Evolutionary conservation across 2,888 invertebrate species (phyloP), one percentile per base, ranked within the genome.

Genomic region (Physocephala rufipes): DNA sequence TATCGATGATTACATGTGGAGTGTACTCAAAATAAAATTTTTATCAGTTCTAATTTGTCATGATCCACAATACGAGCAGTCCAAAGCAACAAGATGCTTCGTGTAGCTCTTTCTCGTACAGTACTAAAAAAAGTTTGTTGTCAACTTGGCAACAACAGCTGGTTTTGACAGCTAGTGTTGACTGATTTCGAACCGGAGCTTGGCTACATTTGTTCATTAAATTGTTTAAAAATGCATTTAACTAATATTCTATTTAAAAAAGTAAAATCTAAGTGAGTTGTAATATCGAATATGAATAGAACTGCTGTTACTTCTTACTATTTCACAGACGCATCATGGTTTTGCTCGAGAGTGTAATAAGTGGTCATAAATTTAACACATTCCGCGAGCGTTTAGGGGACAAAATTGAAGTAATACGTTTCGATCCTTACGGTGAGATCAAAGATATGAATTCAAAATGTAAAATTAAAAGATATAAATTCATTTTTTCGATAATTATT

Each of bases 211-310:
- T 67, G 62, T 45, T 58, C 7, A 30, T 12, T 19, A 63, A 55
- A 2, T 16, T 59, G 36, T 21, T 63, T 16, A 67, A 80, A 78
- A 75, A 84, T 85, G 82, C 92, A 92, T 80, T 76, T 94, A 66
- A 93, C 93, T 5, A 91, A 90, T 80, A 81, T 91, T 24, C 84
- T 93, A 72, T 84, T 91, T 0, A 93, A 93, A 84, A 91, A 90
- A 86, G 89, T 88, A 0, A 93, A 93, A 84, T 91, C 91, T 91
- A 93, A 93, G 93, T 93, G 86, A 87, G 92, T 89, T 58, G n/a
- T n/a, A 15, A 28, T 16, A n/a, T n/a, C n/a, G 24, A 1, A 51
- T 26, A 16, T 9, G 4, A n/a, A 36, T 70, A 24, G 45, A 67
- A 16, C 1, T 36, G 15, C 2, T 1, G 1, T 26, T 16, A 13